Evolutionary conservation across 2,797 vertebrate genomes (phyloP), one percentile per base, ranked within the genome.

Genomic region (Hypotaenidia philippensis): DNA sequence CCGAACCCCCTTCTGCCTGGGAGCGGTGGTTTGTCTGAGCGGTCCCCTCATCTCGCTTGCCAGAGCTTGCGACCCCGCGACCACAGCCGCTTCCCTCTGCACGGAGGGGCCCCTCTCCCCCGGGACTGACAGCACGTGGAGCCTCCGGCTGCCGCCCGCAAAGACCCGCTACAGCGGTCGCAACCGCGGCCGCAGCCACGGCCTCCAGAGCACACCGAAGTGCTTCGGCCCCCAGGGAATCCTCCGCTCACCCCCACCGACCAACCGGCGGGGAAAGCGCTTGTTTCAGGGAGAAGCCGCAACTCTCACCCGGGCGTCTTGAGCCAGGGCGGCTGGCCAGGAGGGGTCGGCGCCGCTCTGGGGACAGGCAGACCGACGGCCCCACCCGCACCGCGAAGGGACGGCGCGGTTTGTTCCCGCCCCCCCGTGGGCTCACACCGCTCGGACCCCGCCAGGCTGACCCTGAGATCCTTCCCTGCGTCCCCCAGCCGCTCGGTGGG

Each of bases 41-140:
- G 8, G 5, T 27, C 6, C n/a, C 10, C 20, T 10, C 56, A 3
- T 4, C 19, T 32, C 22, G 6, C 55, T 10, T 11, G 32, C 7
- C 31, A 25, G 49, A 5, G 49, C 32, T 6, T 3, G 32, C 27
- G 5, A 21, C 7, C 13, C 20, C 10, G 8, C 40, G 5, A 2
- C 38, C 31, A 2, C 45, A 12, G 47, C 18, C n/a, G 20, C 23
- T 22, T 38, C 21, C 9, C 9, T 15, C 14, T 21, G 34, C 21
- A 10, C 6, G 1, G 13, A 38, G 10, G 15, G 55, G 6, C 32
- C 44, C n/a, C 34, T 3, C 0, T 5, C 9, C 3, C 5, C 12
- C 13, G 13, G 7, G 7, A 2, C 31, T 3, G 14, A 13, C 10
- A 2, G 25, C n/a, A 7, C 22, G 3, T 1, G 15, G 38, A 25